Percentiles rank a stretch among this genome's conserved stretches.
Conservation (phyloP, 2,797 vertebrate species). For the Glyptemys insculpta region DNA sequence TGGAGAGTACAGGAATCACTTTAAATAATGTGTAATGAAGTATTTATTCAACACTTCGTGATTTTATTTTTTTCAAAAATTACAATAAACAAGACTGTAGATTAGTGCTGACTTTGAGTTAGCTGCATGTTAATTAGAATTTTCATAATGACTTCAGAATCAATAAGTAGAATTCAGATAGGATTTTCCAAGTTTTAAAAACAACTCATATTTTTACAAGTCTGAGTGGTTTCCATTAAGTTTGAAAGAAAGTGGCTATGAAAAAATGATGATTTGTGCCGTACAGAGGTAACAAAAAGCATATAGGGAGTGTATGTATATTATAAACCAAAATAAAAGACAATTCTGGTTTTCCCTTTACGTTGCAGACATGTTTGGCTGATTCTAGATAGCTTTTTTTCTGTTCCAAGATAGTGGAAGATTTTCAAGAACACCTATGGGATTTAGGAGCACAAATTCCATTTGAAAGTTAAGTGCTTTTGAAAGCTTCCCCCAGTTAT, state of each 20-base stretch:
- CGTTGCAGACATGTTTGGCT: neutral
- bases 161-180: neutral
- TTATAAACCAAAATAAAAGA: neutral
- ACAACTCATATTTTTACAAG: neutral
- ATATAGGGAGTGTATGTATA: neutral
- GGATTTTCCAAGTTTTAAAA: neutral
- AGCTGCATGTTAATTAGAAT: neutral
- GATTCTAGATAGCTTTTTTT: neutral
- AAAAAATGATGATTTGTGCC: neutral
- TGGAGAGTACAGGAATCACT: neutral
- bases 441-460: too few relatives aligned
- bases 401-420: too few relatives aligned
- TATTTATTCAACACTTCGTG: neutral
- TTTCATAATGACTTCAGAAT: neutral
- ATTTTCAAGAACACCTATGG: too few relatives aligned
- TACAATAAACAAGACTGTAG: neutral
- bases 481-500: neutral
- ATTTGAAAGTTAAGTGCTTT: neutral
- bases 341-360: too few relatives aligned
- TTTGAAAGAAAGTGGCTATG: accelerated
- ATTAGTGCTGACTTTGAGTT: neutral
- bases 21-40: neutral
- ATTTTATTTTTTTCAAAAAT: neutral
- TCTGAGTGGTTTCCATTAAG: neutral
- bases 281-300: accelerated